A percentile compares a stretch with the other conserved stretches of the same genome.
Conservation (phyloP, 2,797 vertebrate genomes). For the Carduelis carduelis region DNA sequence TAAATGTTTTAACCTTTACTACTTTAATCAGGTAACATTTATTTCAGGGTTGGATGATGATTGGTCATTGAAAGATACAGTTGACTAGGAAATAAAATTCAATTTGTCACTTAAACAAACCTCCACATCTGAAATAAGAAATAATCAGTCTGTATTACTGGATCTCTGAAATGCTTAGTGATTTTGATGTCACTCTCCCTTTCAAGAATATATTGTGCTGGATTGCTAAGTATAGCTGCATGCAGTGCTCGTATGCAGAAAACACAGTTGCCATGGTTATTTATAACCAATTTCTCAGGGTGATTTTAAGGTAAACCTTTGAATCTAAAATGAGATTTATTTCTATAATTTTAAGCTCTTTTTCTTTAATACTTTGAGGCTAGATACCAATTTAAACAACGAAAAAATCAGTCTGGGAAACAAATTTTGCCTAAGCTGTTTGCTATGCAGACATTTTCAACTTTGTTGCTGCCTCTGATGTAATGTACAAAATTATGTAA, state of each 20-base stretch:
- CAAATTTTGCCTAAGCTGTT: neutral
- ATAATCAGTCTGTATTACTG: slow-evolving; percentile 47
- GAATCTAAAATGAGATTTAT: neutral
- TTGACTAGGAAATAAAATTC: slow-evolving; percentile 67
- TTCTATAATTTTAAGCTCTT: slow-evolving; percentile 8
- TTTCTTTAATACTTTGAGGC: slow-evolving; percentile 2
- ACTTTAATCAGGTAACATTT: slow-evolving; percentile 80
- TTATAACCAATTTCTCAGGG: neutral
- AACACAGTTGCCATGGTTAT: neutral
- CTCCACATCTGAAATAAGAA: slow-evolving; percentile 36
- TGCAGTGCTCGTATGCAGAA: neutral
- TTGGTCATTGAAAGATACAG: slow-evolving; percentile 71
- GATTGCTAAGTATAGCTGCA: neutral
- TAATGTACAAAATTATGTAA: neutral
- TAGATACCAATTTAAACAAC: neutral
- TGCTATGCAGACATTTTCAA: neutral
- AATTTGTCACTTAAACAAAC: slow-evolving; percentile 71
- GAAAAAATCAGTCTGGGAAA: neutral
- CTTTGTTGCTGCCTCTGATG: neutral
- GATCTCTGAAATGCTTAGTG: slow-evolving; percentile 17
- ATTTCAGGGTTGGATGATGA: slow-evolving; percentile 73
- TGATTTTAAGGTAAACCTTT: neutral
- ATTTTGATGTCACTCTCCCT: slow-evolving; percentile 25
- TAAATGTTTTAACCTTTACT: slow-evolving; percentile 79
- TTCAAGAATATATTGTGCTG: neutral